Percentiles rank a stretch among this genome's conserved stretches.
These are phyloP conservation scores for Diabrotica balteata DNA, from an alignment of 2,888 invertebrate genomes.

Conservation along the genomic window DNA sequence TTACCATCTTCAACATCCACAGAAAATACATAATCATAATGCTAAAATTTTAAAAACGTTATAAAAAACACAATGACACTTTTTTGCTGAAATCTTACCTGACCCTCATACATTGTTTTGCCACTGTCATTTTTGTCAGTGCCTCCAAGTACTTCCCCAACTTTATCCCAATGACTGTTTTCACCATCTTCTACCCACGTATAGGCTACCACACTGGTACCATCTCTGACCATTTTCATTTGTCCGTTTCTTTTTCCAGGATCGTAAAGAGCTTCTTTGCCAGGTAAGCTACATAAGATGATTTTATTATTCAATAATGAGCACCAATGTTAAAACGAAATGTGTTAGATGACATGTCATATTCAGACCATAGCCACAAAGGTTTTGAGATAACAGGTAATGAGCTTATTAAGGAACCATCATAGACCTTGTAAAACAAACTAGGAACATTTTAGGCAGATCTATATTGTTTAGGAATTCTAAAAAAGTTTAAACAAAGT, in stretches of 20 bases:
- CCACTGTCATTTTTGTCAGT: slow-evolving; percentile 69
- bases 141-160: slow-evolving; percentile 90
- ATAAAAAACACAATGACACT: neutral
- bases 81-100: slow-evolving; percentile 60
- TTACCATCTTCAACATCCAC: slow-evolving; percentile 94
- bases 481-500: too few relatives aligned
- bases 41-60: too few relatives aligned
- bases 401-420: too few relatives aligned
- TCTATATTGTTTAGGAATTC: too few relatives aligned
- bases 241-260: slow-evolving; percentile 85
- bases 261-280: slow-evolving; percentile 75
- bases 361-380: too few relatives aligned
- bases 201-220: slow-evolving; percentile 78
- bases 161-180: slow-evolving; percentile 74
- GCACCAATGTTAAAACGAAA: too few relatives aligned
- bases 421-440: too few relatives aligned
- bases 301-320: too few relatives aligned
- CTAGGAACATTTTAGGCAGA: too few relatives aligned
- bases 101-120: slow-evolving; percentile 83
- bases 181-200: slow-evolving; percentile 74
- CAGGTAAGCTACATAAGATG: slow-evolving; percentile 71
- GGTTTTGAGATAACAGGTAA: too few relatives aligned
- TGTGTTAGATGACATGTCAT: too few relatives aligned
- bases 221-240: slow-evolving; percentile 82
- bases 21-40: slow-evolving; percentile 94